Evolutionary conservation across 2,797 vertebrate genomes (phyloP), one percentile per base, ranked within the genome.

Genomic region (Smutsia temminckii): DNA sequence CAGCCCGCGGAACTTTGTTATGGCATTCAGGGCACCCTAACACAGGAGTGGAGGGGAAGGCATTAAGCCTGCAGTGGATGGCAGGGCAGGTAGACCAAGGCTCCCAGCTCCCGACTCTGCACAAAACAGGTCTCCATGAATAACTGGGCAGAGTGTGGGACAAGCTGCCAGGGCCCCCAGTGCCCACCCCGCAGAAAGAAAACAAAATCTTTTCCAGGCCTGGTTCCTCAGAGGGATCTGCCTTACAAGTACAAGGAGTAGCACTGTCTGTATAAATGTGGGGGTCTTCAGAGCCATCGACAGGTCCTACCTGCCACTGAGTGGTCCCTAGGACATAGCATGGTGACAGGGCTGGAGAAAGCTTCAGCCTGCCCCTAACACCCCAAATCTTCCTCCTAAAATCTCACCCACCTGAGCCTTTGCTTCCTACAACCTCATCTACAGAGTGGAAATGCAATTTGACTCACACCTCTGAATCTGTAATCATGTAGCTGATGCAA

Each of bases 271-370:
- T n/a, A 29, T 2, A 5, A 25, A 11, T 1, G 29, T 53, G 8
- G 14, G 7, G 27, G 42, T 51, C 59, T 37, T 78, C 49, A 75
- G 74, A 91, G 32, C 75, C 66, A 92, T 10, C 51, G 49, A 20
- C 49, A 49, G 42, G 51, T 13, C 49, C 75, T 29, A 3, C 37
- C 59, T 10, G 9, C 0, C 6, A 18, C 49, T 0, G 0, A 55
- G 23, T 0, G 25, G 12, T 34, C 57, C 34, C 17, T 23, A 27
- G 49, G 34, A 77, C 21, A 29, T 6, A 79, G n/a, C 25, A 12
- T 12, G 34, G 63, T 2, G 18, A 69, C 53, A 63, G 37, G 64
- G 18, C 11, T 85, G 2, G 0, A 1, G 2, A 46, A 11, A 6
- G 2, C 42, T n/a, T 61, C 14, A 8, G n/a, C 49, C 46, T 40